Base-by-base conservation (phyloP, 2,113 vertebrate genomes). In the Ageneiosus marmoratus region DNA sequence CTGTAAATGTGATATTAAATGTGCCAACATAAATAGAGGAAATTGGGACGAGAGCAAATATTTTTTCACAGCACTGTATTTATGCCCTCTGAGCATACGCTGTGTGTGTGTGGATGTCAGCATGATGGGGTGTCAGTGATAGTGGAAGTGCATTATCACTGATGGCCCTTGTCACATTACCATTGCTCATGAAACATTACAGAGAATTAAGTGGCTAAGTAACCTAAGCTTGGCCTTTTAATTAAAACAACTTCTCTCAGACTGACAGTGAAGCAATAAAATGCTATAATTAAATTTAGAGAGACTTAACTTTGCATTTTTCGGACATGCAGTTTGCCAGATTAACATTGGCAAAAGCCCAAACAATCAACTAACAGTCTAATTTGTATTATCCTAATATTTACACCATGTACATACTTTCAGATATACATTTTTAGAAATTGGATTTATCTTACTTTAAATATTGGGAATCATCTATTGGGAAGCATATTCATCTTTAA, bases 281-380 rank as follows among this genome's bases (percentile, higher is more conserved):
- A 84, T 73, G 79, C 87, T 83, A 86, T 93, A 92, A 93, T 93
- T 94, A 88, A 91, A 92, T 91, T 89, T 85, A 89, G 86, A 91
- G 88, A 82, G 90, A 89, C 88, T 62, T 83, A 83, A 87, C 89
- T 53, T 55, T 81, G 85, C 63, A n/a, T 81, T 77, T 73, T 91
- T 87, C 89, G 83, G 88, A 92, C 85, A 32, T 88, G 87, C 86
- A 86, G 88, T 90, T 91, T 85, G 69, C 82, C 84, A 84, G 84
- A 87, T 90, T 84, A 69, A 85, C 83, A 86, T 67, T 83, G 79
- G 62, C 56, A 41, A 24, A 77, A 48, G 11, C 3, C 34, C 34
- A 77, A 80, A 70, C 85, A 86, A 81, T 72, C 44, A 77, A 65
- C 7, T 37, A 32, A 50, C 51, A 60, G 41, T 80, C 32, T 76